phyloP scores from a whole-genome alignment of 1,140 invertebrate genomes.

The Holotrichia oblita region DNA sequence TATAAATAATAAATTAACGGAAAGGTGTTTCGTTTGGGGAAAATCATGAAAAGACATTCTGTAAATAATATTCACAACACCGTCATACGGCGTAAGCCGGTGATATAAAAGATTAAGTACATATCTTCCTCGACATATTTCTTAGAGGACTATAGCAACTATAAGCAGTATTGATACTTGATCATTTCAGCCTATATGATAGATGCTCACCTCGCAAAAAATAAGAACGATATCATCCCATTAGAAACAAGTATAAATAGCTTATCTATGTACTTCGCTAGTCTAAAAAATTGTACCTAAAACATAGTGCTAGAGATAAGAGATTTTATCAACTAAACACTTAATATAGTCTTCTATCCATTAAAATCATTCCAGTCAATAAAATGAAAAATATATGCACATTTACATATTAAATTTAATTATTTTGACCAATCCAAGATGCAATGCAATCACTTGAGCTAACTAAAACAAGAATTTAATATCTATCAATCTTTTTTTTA shows the following conservation, averaged over 20 bases:
- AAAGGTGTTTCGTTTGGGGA: no score
- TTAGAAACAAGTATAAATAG: neutral
- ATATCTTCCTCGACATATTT: no score
- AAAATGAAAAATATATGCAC: neutral
- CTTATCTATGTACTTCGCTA: neutral
- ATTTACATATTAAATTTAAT: neutral
- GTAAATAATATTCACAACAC: no score
- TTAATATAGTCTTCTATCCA: neutral
- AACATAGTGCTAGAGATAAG: neutral
- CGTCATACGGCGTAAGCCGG: no score
- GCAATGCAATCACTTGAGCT: no score
- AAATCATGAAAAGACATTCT: no score
- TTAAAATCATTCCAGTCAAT: neutral
- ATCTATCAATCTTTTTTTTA: constrained; percentile 40
- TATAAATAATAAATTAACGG: no score
- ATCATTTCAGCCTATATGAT: no score
- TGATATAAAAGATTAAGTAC: no score
- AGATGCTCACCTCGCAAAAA: neutral
- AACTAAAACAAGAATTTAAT: neutral
- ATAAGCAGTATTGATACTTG: no score
- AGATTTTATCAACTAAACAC: neutral
- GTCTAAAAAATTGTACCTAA: neutral
- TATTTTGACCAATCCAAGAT: no score
- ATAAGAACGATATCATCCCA: neutral
- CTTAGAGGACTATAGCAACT: no score